phyloP scores from a whole-genome alignment of 1,140 invertebrate species.

The Chymomyza costata region DNA sequence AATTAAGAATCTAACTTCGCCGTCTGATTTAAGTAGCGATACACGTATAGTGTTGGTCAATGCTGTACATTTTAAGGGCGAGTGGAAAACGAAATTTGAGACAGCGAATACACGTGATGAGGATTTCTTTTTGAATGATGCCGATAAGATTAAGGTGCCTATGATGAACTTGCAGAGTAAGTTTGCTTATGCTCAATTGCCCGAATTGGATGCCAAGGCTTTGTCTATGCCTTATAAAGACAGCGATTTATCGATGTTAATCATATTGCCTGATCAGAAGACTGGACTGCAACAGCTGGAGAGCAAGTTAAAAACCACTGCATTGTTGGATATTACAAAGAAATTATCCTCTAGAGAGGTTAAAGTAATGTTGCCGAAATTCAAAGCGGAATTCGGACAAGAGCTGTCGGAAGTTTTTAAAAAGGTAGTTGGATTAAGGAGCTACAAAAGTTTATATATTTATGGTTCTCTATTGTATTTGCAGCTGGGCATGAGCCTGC shows the following conservation, averaged over 20 bases:
- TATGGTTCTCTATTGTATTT: constrained; percentile 19
- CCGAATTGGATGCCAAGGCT: constrained; percentile 64
- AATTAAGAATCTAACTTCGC: constrained; percentile 81
- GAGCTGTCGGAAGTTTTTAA: constrained; percentile 77
- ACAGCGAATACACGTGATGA: constrained; percentile 53
- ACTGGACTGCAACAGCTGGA: constrained; percentile 76
- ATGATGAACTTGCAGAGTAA: constrained; percentile 74
- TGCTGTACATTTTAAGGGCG: constrained; percentile 89
- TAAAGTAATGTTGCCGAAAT: constrained; percentile 80
- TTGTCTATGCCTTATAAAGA: constrained; percentile 76
- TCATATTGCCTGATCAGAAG: constrained; percentile 78
- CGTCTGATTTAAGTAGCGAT: constrained; percentile 75
- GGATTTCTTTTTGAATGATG: constrained; percentile 68
- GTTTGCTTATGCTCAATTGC: constrained; percentile 66
- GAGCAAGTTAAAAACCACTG: constrained; percentile 73
- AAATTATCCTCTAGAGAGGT: constrained; percentile 62
- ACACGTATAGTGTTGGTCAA: constrained; percentile 85
- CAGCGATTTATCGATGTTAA: constrained; percentile 77
- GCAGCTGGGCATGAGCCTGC: constrained; percentile 77
- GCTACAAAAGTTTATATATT: background rate
- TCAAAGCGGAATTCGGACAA: constrained; percentile 80
- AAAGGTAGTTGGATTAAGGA: constrained; percentile 32
- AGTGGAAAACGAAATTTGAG: constrained; percentile 76
- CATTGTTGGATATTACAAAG: constrained; percentile 59
- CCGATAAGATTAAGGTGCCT: constrained; percentile 49